phyloP scores from a whole-genome alignment of 2,797 vertebrate species.

The Sebastes minor region DNA sequence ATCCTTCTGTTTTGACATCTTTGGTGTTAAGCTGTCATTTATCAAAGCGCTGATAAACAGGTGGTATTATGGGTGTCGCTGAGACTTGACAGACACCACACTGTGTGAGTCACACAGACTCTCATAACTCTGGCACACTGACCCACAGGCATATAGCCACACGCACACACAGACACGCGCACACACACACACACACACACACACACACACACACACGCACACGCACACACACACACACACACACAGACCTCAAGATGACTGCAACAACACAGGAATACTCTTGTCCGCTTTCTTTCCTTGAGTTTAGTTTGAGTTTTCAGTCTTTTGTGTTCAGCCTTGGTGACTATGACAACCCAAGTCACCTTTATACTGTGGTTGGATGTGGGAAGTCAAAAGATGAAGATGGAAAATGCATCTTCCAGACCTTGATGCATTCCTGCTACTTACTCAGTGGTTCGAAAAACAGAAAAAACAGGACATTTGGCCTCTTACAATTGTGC shows the following conservation, averaged over 20 bases:
- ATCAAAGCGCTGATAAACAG: constrained; percentile 44
- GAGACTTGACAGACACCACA: constrained; percentile 39
- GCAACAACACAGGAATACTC: background rate
- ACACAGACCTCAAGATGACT: background rate
- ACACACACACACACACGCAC: background rate
- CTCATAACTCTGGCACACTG: constrained; percentile 29
- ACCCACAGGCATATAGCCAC: constrained; percentile 23
- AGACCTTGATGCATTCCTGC: background rate
- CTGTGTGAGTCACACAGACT: constrained; percentile 23
- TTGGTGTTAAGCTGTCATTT: constrained; percentile 43
- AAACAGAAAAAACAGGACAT: background rate
- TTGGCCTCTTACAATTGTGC: background rate
- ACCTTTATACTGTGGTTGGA: background rate
- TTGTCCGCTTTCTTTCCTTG: background rate
- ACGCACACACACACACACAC: background rate
- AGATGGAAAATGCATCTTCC: background rate
- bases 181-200: background rate
- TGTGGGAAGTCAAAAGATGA: background rate
- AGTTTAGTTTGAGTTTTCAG: background rate
- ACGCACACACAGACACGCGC: background rate
- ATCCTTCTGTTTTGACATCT: constrained; percentile 45
- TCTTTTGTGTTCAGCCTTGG: background rate
- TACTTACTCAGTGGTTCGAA: background rate
- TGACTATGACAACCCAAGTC: constrained; percentile 8
- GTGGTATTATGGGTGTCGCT: constrained; percentile 39